Evolutionary conservation across 2,113 vertebrate species (phyloP).

Genomic region (Mastomys natalensis): DNA sequence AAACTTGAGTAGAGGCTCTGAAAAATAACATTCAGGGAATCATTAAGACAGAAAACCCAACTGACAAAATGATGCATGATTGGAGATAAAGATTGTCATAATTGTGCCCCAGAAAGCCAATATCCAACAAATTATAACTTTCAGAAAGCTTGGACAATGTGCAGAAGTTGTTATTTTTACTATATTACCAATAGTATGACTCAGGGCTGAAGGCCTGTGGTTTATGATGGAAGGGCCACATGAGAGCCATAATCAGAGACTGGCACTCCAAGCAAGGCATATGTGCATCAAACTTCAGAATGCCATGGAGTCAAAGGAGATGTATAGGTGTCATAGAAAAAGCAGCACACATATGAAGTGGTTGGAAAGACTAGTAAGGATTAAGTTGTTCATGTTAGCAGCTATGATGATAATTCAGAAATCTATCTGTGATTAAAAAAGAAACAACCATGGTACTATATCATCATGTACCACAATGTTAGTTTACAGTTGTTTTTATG

Average conservation of each 20-base stretch:
- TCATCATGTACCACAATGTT: neutral
- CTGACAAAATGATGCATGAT: constrained; percentile 4
- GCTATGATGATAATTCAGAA: neutral
- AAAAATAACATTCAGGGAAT: neutral
- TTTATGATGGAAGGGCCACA: neutral
- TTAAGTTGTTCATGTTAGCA: neutral
- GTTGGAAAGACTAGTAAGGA: neutral
- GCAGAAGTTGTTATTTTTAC: neutral
- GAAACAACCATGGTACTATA: neutral
- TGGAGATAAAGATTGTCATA: constrained; percentile 15
- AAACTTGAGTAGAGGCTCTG: neutral
- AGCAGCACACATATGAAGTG: too few species aligned
- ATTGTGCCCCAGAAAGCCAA: constrained; percentile 12
- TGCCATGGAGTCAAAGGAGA: neutral
- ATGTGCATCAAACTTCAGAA: neutral
- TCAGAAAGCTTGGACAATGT: neutral
- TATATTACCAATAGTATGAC: neutral
- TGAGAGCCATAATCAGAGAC: neutral
- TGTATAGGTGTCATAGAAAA: neutral
- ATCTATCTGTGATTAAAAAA: neutral
- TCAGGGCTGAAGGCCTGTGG: neutral
- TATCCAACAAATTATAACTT: constrained; percentile 10
- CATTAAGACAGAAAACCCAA: neutral
- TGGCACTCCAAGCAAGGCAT: neutral
- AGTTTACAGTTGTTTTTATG: neutral